Percentiles rank a stretch among this genome's conserved stretches.
Conservation (phyloP, 2,113 vertebrate species). For the Tachysurus fulvidraco region DNA sequence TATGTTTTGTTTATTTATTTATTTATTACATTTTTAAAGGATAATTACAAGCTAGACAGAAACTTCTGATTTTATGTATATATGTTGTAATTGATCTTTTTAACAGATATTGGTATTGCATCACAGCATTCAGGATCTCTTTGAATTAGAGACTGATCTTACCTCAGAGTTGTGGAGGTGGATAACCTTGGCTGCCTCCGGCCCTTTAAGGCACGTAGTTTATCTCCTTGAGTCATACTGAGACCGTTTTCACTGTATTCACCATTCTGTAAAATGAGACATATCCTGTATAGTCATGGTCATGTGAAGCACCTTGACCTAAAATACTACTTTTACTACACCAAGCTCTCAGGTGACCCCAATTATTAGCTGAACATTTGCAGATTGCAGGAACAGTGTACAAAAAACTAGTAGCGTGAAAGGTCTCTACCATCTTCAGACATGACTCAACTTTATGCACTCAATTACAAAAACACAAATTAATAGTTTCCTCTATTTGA, state of each 20-base stretch:
- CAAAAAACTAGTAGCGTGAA: not conserved
- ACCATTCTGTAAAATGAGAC: constrained; percentile 66
- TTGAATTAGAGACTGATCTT: not conserved
- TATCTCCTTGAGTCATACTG: constrained; percentile 90
- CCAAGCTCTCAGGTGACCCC: not conserved
- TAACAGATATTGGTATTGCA: not conserved
- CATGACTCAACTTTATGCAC: not conserved
- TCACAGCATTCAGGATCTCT: not conserved
- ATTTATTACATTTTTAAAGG: not conserved
- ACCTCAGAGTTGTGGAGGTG: constrained; percentile 80
- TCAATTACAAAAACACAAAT: not conserved
- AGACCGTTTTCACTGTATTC: constrained; percentile 72
- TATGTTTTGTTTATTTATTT: not conserved
- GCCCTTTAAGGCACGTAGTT: constrained; percentile 92
- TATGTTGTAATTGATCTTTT: not conserved
- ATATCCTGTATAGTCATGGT: not conserved
- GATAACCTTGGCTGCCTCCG: constrained; percentile 77
- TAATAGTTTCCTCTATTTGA: not conserved
- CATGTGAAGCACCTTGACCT: not conserved
- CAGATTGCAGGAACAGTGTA: not conserved
- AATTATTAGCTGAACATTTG: not conserved
- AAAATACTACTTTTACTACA: not conserved
- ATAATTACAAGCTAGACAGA: not conserved
- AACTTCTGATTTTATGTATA: not conserved
- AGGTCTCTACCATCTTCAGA: not conserved